Evolutionary conservation across 2,797 vertebrate species (phyloP), one percentile per base, ranked within the genome.

Genomic region (Ibycter americanus): DNA sequence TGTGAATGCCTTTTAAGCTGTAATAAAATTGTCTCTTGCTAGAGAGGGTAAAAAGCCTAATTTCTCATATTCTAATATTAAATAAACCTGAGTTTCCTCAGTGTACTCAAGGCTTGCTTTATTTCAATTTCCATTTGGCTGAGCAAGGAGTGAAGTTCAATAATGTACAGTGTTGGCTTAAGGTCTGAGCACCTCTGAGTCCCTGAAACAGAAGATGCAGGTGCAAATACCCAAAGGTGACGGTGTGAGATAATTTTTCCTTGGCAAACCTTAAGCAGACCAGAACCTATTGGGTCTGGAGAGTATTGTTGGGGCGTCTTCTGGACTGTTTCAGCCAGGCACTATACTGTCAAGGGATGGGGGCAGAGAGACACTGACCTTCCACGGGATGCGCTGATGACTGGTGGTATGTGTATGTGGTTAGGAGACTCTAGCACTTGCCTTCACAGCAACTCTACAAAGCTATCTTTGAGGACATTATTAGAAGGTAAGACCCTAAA

Each of bases 391-490:
- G 19, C 4, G 4, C 31, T 47, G 19, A 44, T 58, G 16, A 4
- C 1, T 42, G 3, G 12, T 21, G 17, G 15, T 22, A 4, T 4
- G 15, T 2, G 0, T 15, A 1, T 11, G 12, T n/a, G 40, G 5
- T n/a, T 67, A 72, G 34, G 34, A 36, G n/a, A 36, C 12, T 66
- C 17, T 19, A 31, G 18, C 26, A 13, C 12, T 76, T 44, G 14
- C 9, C 4, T 85, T 66, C 27, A 20, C n/a, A 65, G 15, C 29
- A 49, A 15, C 11, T 81, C 82, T 81, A 20, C 46, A 87, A 81
- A 81, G 1, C 4, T 4, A 2, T 38, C 51, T 66, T 76, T 47
- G 49, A 54, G 42, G 42, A 42, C 19, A 3, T 56, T 22, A n/a
- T 32, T 63, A 18, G n/a, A 83, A 78, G 3, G 13, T 21, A 49